phyloP scores from a whole-genome alignment of 2,113 vertebrate species.

The Rattus norvegicus region GRCr8 NC_086027.1:114799501-114800000 shows the following conservation, averaged over 20 bases:
- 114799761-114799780: too few relatives aligned
- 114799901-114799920: background rate
- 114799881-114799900: background rate
- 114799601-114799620: background rate
- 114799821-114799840: background rate
- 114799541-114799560: background rate
- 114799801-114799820: background rate
- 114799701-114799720: background rate
- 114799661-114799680: background rate
- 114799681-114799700: background rate
- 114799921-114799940: background rate
- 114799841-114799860: background rate
- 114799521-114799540: background rate
- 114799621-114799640: background rate
- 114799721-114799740: background rate
- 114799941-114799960: background rate
- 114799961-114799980: background rate
- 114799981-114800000: background rate
- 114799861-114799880: background rate
- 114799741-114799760: background rate
- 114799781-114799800: background rate
- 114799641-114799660: background rate
- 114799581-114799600: background rate
- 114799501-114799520: background rate
- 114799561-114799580: too few relatives aligned